Evolutionary conservation across 2,888 invertebrate species (phyloP), one percentile per base, ranked within the genome.

Genomic region (Barypeithes pellucidus): DNA sequence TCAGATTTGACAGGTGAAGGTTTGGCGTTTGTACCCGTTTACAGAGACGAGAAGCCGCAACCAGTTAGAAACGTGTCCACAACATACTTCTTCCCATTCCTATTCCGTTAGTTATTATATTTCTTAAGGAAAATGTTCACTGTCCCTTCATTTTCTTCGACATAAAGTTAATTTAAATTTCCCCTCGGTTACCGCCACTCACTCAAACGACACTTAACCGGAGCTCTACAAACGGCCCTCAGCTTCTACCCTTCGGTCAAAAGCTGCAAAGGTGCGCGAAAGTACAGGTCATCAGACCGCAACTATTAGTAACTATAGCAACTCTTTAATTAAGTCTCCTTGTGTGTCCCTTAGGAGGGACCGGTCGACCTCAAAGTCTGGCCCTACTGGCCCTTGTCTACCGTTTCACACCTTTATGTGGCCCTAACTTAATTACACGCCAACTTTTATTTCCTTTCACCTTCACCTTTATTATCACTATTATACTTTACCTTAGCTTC

Each of bases 231-330:
- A 52, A 9, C 22, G 4, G 16, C 14, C 29, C 29, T 29, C 29
- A 7, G 29, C 59, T 59, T 16, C 20, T 11, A 12, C 59, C 60
- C 66, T 73, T 63, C 24, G 59, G 57, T 57, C 52, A 18, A 52
- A 65, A 69, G 69, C 65, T 52, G 54, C 52, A 74, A 74, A 70
- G 69, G 74, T 70, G 54, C 65, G 39, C 39, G 33, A 54, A 66
- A 66, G 41, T 54, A 59, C 70, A 67, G 67, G 75, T 63, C 67
- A 50, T 71, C 67, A 36, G 54, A 71, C 75, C 75, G 71, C 74
- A 79, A 80, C 82, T 82, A 82, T 83, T 83, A 82, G 82, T 83
- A 81, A 76, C 82, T 82, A 82, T 83, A 82, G 82, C 82, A 81
- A 83, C 82, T 79, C 81, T 81, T 81, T 82, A 82, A 82, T 83